These are phyloP conservation scores for Boloria selene DNA, from an alignment of 2,888 invertebrate species.

Conservation along the genomic window DNA sequence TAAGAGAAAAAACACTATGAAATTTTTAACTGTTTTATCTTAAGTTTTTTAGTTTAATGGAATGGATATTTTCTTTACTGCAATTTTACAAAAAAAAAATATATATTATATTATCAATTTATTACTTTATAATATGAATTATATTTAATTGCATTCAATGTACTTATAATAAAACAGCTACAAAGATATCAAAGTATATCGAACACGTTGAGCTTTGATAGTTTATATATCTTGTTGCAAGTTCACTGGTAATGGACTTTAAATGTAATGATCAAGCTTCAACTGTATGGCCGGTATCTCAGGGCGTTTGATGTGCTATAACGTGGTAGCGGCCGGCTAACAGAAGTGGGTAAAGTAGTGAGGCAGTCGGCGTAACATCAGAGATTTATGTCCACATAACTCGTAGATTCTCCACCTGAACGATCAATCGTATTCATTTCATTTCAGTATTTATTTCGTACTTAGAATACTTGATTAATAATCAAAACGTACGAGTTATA, in stretches of 20 bases:
- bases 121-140: no score
- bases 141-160: not conserved
- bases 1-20: no score
- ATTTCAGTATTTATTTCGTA: constrained; percentile 65
- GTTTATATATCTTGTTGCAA: constrained; percentile 37
- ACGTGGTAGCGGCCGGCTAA: constrained; percentile 43
- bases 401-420: constrained; percentile 63
- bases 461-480: not conserved
- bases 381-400: constrained; percentile 79
- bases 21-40: no score
- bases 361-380: constrained; percentile 58
- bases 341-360: constrained; percentile 28
- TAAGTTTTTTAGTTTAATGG: no score
- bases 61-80: no score
- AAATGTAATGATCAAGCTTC: constrained; percentile 64
- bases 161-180: not conserved
- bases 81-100: no score
- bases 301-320: constrained; percentile 62
- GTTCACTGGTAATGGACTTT: constrained; percentile 45
- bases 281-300: constrained; percentile 58
- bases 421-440: constrained; percentile 74
- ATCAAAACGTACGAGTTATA: not conserved
- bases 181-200: constrained; percentile 16
- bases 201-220: constrained; percentile 21
- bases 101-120: no score